Evolutionary conservation across 2,113 vertebrate species (phyloP), one percentile per base, ranked within the genome.

Genomic region (Australoheros scitulus): DNA sequence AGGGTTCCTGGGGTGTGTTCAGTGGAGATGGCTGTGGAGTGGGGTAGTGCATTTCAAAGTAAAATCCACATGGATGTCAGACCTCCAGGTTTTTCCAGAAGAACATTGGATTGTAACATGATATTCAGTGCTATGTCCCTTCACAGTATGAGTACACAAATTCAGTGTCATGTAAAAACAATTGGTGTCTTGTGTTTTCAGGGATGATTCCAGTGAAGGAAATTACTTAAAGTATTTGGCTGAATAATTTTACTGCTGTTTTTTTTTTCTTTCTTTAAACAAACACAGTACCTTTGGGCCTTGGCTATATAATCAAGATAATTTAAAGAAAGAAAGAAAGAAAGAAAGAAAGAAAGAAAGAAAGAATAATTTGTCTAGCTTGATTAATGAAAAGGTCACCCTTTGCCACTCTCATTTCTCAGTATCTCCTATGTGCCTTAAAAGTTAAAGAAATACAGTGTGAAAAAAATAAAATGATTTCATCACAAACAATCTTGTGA

Each of bases 171-270:
- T 64, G 29, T 70, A 38, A 79, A 77, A 61, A 36, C n/a, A 82
- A 59, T 72, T 63, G 22, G 55, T 58, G 17, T 65, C 38, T 82
- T 70, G 77, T 38, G 47, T 83, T 80, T 80, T 83, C 43, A 83
- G 64, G 56, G 56, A 76, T 78, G 41, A 84, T 64, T 77, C 63
- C 75, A 83, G 36, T 72, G 81, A 80, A 80, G 82, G 72, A 91
- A 89, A 88, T 86, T 3, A 83, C 79, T 81, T 34, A 81, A 88
- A 76, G 41, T 61, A 65, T 79, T 50, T 79, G 32, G 18, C 14
- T 22, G 5, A 63, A 87, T 72, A 17, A 3, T 68, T 61, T 36
- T 60, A 34, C 60, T 76, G n/a, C 2, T 85, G 82, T 34, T 34
- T 34, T 34, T 34, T 36, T 34, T 34, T 34, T 83, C 81, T 80